phyloP scores from a whole-genome alignment of 2,888 invertebrate genomes.

The Trachelus iudaicus region DNA sequence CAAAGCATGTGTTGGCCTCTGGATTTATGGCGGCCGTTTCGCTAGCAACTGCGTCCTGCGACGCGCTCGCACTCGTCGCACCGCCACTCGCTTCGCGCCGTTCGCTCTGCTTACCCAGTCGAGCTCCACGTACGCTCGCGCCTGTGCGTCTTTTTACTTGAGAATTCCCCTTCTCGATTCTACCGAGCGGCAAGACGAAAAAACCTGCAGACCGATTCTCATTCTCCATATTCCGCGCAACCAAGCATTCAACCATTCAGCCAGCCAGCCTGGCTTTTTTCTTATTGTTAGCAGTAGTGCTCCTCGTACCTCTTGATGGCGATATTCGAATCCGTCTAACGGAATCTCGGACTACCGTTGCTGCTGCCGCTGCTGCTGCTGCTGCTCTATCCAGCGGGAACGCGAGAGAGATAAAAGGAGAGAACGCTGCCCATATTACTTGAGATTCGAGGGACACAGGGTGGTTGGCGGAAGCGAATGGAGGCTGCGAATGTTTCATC shows the following conservation, averaged over 20 bases:
- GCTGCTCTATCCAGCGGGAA: not conserved
- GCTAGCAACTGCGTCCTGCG: constrained; percentile 46
- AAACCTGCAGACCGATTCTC: too few relatives aligned
- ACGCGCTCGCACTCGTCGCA: constrained; percentile 9
- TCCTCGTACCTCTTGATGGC: too few relatives aligned
- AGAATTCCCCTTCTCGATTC: constrained; percentile 12
- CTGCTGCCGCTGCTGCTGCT: too few relatives aligned
- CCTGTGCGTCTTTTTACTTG: constrained; percentile 26
- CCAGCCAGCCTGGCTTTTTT: too few relatives aligned
- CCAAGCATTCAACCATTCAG: too few relatives aligned
- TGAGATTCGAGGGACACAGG: not conserved
- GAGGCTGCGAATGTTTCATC: not conserved
- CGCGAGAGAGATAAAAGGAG: not conserved
- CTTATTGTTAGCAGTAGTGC: too few relatives aligned
- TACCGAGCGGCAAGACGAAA: constrained; percentile 14
- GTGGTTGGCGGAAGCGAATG: not conserved
- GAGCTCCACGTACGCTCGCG: constrained; percentile 20
- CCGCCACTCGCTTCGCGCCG: too few relatives aligned
- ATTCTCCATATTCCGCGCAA: too few relatives aligned
- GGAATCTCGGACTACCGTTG: too few relatives aligned
- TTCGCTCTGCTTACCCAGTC: too few relatives aligned
- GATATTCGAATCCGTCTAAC: too few relatives aligned
- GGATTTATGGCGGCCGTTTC: constrained; percentile 61
- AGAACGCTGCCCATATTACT: not conserved
- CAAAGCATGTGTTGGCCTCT: constrained; percentile 60